Evolutionary conservation across 1,140 invertebrate species (phyloP), one percentile per base, ranked within the genome.

Genomic region (Ephestia elutella): DNA sequence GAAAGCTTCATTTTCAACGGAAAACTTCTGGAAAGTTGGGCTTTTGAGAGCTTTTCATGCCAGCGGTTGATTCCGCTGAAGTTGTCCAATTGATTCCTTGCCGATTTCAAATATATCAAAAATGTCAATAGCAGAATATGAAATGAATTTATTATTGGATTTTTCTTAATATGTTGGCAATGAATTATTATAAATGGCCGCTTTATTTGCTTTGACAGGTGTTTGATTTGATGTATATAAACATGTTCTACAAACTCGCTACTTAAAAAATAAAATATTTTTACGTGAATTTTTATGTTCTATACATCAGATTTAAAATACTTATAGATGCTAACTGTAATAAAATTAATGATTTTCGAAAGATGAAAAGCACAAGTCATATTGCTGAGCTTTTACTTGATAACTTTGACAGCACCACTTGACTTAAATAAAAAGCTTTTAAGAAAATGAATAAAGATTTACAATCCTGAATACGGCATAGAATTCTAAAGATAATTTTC

Each of bases 351-450:
- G 38, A 44, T 4, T 44, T 44, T 44, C 38, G 2, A 44, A 44
- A 44, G 38, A 44, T 44, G 38, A 44, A 44, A 44, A 44, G 3
- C 38, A 44, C 38, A 44, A 44, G 38, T 44, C 38, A 44, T 44
- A 5, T 44, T 15, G 2, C 38, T 17, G 38, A 44, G 38, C 38
- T 1, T 44, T 44, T 17, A 15, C 38, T 44, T 44, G n/a, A 44
- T 44, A 44, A 15, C 38, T 44, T 44, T 44, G 38, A 44, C 38
- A 44, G 38, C 38, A 44, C 2, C 38, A 44, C 38, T 44, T 44
- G 38, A 44, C 38, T 44, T 15, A 44, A 44, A 44, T 44, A 17
- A n/a, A 44, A 44, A 44, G 38, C 38, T 44, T 7, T 44, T 15
- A 44, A 15, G 13, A 44, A 44, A 44, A 44, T 44, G 38, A 44